A percentile compares a stretch with the other conserved stretches of the same genome.
Evolutionary conservation across 2,888 invertebrate species (phyloP).

Genomic region (Cheiracanthium punctorium): DNA sequence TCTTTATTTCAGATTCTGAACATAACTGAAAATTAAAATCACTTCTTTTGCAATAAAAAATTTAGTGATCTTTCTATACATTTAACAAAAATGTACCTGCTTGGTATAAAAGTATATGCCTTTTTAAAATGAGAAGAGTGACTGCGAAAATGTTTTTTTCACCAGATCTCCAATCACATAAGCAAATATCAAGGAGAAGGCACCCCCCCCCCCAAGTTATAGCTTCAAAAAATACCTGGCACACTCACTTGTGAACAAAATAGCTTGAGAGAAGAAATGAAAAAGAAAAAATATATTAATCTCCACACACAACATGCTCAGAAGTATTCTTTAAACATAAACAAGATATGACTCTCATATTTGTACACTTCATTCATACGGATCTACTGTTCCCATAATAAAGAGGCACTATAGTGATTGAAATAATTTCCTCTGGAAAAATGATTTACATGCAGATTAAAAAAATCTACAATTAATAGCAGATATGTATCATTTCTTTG

Average conservation of each 20-base stretch:
- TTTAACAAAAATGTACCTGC: slow-evolving; percentile 36
- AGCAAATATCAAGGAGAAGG: neutral
- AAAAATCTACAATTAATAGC: slow-evolving; percentile 55
- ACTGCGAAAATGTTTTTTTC: slow-evolving; percentile 36
- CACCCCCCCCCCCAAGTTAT: neutral
- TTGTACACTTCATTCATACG: slow-evolving; percentile 37
- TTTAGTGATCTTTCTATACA: slow-evolving; percentile 48
- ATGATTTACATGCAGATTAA: slow-evolving; percentile 43
- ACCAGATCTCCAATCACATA: slow-evolving; percentile 33
- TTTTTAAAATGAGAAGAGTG: slow-evolving; percentile 60
- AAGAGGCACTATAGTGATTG: slow-evolving; percentile 67
- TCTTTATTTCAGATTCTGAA: slow-evolving; percentile 60
- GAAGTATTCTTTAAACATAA: slow-evolving; percentile 10
- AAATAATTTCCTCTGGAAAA: slow-evolving; percentile 49
- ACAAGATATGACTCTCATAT: slow-evolving; percentile 44
- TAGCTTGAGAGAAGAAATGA: neutral
- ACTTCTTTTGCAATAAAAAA: slow-evolving; percentile 34
- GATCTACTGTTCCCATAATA: slow-evolving; percentile 62
- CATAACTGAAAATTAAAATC: slow-evolving; percentile 60
- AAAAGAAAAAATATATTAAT: slow-evolving; percentile 4
- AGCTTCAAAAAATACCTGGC: slow-evolving; percentile 13
- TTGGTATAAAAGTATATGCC: slow-evolving; percentile 53
- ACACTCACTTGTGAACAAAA: neutral
- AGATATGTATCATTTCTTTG: slow-evolving; percentile 58
- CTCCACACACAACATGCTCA: slow-evolving; percentile 5